Evolutionary conservation across 2,113 vertebrate species (phyloP).

Genomic region (Neogobius melanostomus): DNA sequence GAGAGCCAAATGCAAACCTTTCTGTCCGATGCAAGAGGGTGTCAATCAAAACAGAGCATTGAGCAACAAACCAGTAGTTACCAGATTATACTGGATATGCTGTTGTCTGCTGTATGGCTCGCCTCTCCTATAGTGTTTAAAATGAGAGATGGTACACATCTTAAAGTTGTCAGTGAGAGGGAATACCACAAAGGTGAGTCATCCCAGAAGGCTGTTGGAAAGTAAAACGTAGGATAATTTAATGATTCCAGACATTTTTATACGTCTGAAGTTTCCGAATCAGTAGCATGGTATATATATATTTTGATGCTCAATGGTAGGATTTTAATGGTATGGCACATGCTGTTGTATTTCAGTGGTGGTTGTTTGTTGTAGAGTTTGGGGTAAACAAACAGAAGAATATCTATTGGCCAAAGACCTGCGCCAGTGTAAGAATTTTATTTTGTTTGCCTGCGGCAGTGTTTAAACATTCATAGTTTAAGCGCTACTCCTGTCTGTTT

Average conservation of each 20-base stretch:
- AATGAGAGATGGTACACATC: background rate
- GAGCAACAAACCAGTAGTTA: slow-evolving; percentile 19
- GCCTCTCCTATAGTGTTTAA: background rate
- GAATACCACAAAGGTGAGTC: background rate
- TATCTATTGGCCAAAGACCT: background rate
- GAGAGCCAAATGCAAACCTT: slow-evolving; percentile 33
- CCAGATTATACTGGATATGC: background rate
- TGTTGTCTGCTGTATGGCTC: background rate
- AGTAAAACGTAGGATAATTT: background rate
- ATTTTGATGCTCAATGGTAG: too few relatives aligned
- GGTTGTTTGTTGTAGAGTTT: background rate
- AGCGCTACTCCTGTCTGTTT: background rate
- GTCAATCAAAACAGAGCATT: slow-evolving; percentile 27
- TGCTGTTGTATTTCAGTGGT: too few relatives aligned
- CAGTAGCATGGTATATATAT: too few relatives aligned
- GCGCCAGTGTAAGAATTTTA: background rate
- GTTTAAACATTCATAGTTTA: slow-evolving; percentile 6
- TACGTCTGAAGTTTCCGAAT: too few relatives aligned
- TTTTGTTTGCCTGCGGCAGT: background rate
- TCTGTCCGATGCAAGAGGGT: slow-evolving; percentile 26
- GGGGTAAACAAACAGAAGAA: background rate
- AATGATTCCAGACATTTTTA: background rate
- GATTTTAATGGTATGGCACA: too few relatives aligned
- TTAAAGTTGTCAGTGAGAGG: background rate
- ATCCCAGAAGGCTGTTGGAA: background rate